phyloP scores from a whole-genome alignment of 2,797 vertebrate species.

The Fistularia tabacaria region DNA sequence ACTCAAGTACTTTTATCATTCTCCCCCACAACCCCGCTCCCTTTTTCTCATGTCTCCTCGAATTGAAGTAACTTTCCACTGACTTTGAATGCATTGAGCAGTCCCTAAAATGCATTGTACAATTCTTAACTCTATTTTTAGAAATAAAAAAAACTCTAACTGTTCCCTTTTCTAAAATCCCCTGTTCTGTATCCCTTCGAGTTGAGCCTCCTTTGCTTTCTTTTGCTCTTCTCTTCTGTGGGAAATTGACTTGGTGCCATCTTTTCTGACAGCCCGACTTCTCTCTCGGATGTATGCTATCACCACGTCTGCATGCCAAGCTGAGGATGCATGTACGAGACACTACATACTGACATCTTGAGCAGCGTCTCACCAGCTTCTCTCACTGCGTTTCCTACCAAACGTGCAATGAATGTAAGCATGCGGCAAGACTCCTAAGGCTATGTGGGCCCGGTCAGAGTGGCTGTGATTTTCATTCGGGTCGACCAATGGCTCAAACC shows the following conservation, averaged over 20 bases:
- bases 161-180: background rate
- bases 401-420: background rate
- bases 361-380: slow-evolving; percentile 2
- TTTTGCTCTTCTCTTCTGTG: background rate
- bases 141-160: too few species aligned
- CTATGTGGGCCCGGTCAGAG: background rate
- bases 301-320: background rate
- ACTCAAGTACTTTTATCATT: background rate
- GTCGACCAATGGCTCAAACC: slow-evolving; percentile 36
- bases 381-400: background rate
- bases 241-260: slow-evolving; percentile 11
- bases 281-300: slow-evolving; percentile 1
- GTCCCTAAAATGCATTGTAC: too few species aligned
- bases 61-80: slow-evolving; percentile 1
- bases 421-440: background rate
- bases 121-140: too few species aligned
- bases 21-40: background rate
- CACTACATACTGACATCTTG: slow-evolving; percentile 5
- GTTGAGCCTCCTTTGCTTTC: background rate
- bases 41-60: background rate
- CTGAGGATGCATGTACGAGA: slow-evolving; percentile 11
- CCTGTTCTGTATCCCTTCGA: background rate
- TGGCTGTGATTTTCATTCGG: slow-evolving; percentile 41
- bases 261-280: slow-evolving; percentile 7
- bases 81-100: background rate